These are phyloP conservation scores for Syngnathus scovelli DNA, from an alignment of 2,113 vertebrate genomes.

Conservation along the genomic window DNA sequence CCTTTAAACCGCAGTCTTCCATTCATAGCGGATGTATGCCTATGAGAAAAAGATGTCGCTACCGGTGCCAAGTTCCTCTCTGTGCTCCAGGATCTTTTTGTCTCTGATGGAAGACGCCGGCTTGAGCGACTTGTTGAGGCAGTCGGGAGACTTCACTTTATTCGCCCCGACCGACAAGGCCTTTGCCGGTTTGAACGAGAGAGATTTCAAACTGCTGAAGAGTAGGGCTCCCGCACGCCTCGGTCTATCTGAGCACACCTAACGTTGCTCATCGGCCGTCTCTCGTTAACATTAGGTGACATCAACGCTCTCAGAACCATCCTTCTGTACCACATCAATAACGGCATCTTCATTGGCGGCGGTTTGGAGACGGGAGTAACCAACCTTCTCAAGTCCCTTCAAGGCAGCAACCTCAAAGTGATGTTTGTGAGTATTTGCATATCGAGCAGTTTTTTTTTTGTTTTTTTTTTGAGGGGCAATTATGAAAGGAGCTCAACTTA, in stretches of 20 bases:
- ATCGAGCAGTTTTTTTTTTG: not conserved
- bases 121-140: conserved; percentile 80
- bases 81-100: conserved; percentile 79
- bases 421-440: conserved; percentile 75
- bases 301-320: conserved; percentile 84
- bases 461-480: not conserved
- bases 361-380: conserved; percentile 91
- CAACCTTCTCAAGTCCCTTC: conserved; percentile 87
- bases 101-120: conserved; percentile 85
- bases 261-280: not conserved
- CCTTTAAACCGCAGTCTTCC: conserved; percentile 18
- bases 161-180: conserved; percentile 91
- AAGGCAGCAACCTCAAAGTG: conserved; percentile 84
- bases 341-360: conserved; percentile 83
- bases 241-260: too few species aligned
- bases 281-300: conserved; percentile 69
- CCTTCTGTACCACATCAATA: conserved; percentile 87
- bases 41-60: conserved; percentile 26
- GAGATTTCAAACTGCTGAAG: conserved; percentile 77
- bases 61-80: conserved; percentile 21
- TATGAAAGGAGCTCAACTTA: not conserved
- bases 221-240: conserved; percentile 61
- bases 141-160: conserved; percentile 83
- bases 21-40: conserved; percentile 11
- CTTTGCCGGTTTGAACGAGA: conserved; percentile 78